Base-by-base conservation (phyloP, 2,797 vertebrate species). In the Eupleurogrammus muticus region DNA sequence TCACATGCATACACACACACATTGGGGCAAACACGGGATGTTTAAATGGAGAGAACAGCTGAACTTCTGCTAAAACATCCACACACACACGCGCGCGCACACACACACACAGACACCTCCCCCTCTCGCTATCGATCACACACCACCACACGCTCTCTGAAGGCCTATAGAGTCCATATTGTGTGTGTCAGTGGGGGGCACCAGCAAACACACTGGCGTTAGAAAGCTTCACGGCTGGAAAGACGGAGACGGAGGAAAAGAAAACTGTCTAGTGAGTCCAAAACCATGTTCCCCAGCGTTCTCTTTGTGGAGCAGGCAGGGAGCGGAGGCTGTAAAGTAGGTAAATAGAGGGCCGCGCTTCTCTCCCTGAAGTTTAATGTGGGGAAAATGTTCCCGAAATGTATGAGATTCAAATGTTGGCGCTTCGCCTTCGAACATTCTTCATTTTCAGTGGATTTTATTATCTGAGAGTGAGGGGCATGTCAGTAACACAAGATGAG, bases 141-240 rank as follows among this genome's bases (percentile, higher is more conserved):
- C 56, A 62, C 34, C 23, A 24, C 54, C 51, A 50, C 73, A 71
- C 40, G 40, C 71, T 67, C 68, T 55, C 28, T 63, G 51, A 61
- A 60, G 69, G 67, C 67, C 50, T 69, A 75, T 83, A 70, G 62
- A 75, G 82, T 75, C 51, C 69, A 68, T 74, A 82, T 83, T 90
- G 78, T 89, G 65, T 57, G 68, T 69, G 77, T 70, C 79, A 59
- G 71, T 77, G 67, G 80, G 85, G 78, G 55, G 77, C 46, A 84
- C 77, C 81, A 81, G 87, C 83, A 83, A 79, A 87, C 64, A 80
- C 65, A 66, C 66, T 80, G 74, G 67, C 84, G 77, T 68, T 75
- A 77, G 78, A 84, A 82, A 75, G 74, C 81, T 50, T 84, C 80
- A 32, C 82, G 60, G 79, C 70, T 73, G 62, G 75, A 85, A 54